These are phyloP conservation scores for Parazoanthus swiftii DNA, from an alignment of 92 coral and sea anemone species.

Conservation along the genomic window DNA sequence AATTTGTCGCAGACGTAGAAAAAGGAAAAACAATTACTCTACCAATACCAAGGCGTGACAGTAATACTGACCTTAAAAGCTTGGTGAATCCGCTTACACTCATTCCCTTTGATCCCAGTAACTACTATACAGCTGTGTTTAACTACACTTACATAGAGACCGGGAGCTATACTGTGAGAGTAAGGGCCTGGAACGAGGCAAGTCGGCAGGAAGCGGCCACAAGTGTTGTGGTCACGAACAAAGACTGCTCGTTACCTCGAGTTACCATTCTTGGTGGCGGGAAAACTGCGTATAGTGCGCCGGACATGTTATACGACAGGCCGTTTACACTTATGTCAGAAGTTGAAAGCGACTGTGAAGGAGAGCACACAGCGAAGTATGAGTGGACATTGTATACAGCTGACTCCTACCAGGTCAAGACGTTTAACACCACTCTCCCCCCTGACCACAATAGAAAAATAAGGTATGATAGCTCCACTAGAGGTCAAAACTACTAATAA, in stretches of 20 bases:
- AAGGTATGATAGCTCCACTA: slow-evolving; percentile 41
- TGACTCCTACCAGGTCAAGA: slow-evolving; percentile 47
- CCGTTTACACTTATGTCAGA: slow-evolving; percentile 65
- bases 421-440: slow-evolving; percentile 59
- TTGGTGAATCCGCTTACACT: slow-evolving; percentile 37
- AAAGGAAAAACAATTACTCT: slow-evolving; percentile 36
- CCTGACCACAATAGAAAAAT: slow-evolving; percentile 64
- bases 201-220: slow-evolving; percentile 50
- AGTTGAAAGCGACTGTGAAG: slow-evolving; percentile 48
- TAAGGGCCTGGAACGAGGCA: slow-evolving; percentile 66
- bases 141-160: slow-evolving; percentile 48
- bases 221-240: slow-evolving; percentile 59
- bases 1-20: slow-evolving; percentile 67
- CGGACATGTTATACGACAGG: slow-evolving; percentile 57
- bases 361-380: slow-evolving; percentile 44
- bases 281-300: slow-evolving; percentile 37
- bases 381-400: slow-evolving; percentile 71
- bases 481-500: background rate
- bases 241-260: slow-evolving; percentile 56
- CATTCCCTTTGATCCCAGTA: slow-evolving; percentile 70
- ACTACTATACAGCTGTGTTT: slow-evolving; percentile 56
- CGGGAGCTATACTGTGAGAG: slow-evolving; percentile 59
- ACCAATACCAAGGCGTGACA: slow-evolving; percentile 12
- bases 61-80: slow-evolving; percentile 20
- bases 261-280: slow-evolving; percentile 76